phyloP scores from a whole-genome alignment of 92 coral and sea anemone species.

The Epizoanthus fatuus region DNA sequence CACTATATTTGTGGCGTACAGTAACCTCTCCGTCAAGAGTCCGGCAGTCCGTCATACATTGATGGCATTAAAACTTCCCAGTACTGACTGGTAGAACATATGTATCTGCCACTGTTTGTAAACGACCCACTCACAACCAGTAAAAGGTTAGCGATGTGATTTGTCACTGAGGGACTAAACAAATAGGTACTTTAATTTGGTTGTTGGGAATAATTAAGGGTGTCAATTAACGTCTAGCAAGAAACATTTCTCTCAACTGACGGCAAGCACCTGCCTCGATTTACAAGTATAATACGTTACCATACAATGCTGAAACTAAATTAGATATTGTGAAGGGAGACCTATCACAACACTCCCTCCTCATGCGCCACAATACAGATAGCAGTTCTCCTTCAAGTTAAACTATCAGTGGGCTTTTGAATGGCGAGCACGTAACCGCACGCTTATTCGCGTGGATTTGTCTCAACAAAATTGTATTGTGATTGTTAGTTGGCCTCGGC shows the following conservation, averaged over 20 bases:
- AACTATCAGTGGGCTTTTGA: conserved; percentile 2
- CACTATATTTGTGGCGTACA: background rate
- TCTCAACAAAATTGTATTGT: background rate
- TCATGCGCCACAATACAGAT: conserved; percentile 21
- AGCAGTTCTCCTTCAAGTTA: background rate
- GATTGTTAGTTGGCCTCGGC: background rate
- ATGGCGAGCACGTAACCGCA: background rate
- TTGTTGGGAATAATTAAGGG: conserved; percentile 79
- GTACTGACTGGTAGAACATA: background rate
- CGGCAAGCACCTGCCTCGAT: conserved; percentile 88
- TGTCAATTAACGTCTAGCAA: conserved; percentile 85
- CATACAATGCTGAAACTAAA: conserved; percentile 73
- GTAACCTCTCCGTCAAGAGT: background rate
- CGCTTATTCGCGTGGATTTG: conserved; percentile 35
- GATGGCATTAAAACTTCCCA: background rate
- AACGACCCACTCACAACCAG: conserved; percentile 14
- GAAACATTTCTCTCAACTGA: conserved; percentile 63
- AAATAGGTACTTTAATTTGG: conserved; percentile 89
- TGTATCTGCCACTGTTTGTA: conserved; percentile 20
- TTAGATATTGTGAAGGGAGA: conserved; percentile 66
- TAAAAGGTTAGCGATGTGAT: conserved; percentile 63
- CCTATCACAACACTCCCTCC: conserved; percentile 48
- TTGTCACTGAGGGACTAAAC: conserved; percentile 81
- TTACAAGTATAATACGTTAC: conserved; percentile 90
- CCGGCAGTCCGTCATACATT: background rate